Evolutionary conservation across 2,797 vertebrate genomes (phyloP).

Genomic region (Girardinus metallicus): DNA sequence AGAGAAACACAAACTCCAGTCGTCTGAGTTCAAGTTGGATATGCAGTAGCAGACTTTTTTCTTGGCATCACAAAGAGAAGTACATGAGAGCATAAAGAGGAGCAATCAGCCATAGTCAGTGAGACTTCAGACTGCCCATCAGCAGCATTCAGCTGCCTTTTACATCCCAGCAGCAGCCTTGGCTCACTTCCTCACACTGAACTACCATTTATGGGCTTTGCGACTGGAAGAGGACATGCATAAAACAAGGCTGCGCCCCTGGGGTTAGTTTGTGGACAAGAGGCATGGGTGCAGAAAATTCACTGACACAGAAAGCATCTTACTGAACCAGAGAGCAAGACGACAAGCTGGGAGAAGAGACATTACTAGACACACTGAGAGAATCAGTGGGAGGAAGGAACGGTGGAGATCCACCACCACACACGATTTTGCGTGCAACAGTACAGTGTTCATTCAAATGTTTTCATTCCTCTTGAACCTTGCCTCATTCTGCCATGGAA

Average conservation of each 20-base stretch:
- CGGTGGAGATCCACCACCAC: not conserved
- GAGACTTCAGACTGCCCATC: conserved; percentile 38
- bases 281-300: conserved; percentile 64
- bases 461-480: not conserved
- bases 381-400: not conserved
- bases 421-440: not conserved
- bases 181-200: conserved; percentile 43
- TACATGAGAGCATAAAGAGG: not conserved
- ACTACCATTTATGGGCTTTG: conserved; percentile 64
- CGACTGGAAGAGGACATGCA: conserved; percentile 57
- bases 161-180: conserved; percentile 34
- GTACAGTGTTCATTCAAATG: not conserved
- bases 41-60: not conserved
- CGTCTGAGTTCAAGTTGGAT: not conserved
- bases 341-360: conserved; percentile 13
- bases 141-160: conserved; percentile 34
- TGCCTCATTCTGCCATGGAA: not conserved
- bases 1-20: not conserved
- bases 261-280: conserved; percentile 58
- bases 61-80: not conserved
- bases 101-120: not conserved
- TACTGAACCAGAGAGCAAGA: conserved; percentile 39
- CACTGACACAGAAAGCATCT: conserved; percentile 71
- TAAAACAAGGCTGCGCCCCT: conserved; percentile 65
- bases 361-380: conserved; percentile 31